Percentiles rank a stretch among this genome's conserved stretches.
Conservation (phyloP, 2,797 vertebrate species). For the Allobates femoralis region DNA sequence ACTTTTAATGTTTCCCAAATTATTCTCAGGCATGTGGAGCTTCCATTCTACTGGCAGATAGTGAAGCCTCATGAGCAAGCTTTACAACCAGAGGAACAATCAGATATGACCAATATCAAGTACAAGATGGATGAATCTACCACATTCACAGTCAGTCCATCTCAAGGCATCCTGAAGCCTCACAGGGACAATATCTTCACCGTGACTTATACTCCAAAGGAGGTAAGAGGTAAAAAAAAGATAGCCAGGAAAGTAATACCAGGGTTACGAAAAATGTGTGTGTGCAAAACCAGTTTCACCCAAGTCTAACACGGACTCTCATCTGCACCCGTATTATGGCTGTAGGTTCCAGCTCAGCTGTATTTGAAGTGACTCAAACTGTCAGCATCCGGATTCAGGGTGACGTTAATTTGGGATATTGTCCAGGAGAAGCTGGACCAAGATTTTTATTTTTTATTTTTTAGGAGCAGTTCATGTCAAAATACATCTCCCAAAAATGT, state of each 20-base stretch:
- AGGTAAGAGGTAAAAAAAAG: constrained; percentile 75
- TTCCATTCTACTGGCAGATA: constrained; percentile 90
- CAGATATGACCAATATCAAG: constrained; percentile 69
- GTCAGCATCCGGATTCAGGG: too few species aligned
- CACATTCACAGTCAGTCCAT: constrained; percentile 82
- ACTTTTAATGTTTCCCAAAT: background rate
- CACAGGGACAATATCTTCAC: constrained; percentile 81
- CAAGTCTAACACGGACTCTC: too few species aligned
- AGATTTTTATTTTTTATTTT: too few species aligned
- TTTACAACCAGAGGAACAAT: constrained; percentile 72
- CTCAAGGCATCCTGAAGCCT: constrained; percentile 78
- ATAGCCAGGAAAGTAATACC: background rate
- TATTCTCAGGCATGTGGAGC: constrained; percentile 81
- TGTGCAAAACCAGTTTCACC: background rate
- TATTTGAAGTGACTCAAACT: too few species aligned
- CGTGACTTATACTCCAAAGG: constrained; percentile 82
- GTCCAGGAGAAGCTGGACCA: too few species aligned
- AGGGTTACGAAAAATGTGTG: background rate
- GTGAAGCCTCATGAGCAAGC: constrained; percentile 82
- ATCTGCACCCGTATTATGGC: too few species aligned
- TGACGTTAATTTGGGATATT: too few species aligned
- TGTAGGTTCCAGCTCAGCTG: too few species aligned
- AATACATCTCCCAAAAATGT: too few species aligned
- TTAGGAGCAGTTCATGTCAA: too few species aligned
- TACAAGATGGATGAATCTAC: constrained; percentile 74